phyloP scores from a whole-genome alignment of 1,140 invertebrate genomes.

The Drosophila sp. region DNA sequence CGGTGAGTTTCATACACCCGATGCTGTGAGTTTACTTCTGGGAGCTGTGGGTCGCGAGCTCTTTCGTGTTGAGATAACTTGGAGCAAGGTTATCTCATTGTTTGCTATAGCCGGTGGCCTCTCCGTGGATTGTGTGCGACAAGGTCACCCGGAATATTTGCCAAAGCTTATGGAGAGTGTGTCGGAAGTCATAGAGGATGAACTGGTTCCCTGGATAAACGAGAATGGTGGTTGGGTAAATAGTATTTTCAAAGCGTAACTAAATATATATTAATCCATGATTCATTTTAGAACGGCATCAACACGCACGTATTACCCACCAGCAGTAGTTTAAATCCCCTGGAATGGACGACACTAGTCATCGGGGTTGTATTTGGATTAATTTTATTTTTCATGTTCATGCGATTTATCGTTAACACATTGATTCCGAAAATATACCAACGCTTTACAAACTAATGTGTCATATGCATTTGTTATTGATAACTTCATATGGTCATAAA shows the following conservation, averaged over 20 bases:
- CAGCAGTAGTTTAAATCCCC: slow-evolving; percentile 69
- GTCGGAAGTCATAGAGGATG: slow-evolving; percentile 88
- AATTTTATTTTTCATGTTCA: slow-evolving; percentile 73
- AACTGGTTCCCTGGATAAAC: slow-evolving; percentile 89
- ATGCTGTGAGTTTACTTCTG: slow-evolving; percentile 85
- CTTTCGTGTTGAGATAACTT: slow-evolving; percentile 87
- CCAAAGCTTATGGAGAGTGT: slow-evolving; percentile 87
- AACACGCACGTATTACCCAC: slow-evolving; percentile 80
- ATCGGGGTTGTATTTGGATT: slow-evolving; percentile 77
- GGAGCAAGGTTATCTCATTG: slow-evolving; percentile 89
- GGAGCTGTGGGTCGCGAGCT: slow-evolving; percentile 87
- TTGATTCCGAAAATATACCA: slow-evolving; percentile 78
- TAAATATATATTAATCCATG: too few species aligned
- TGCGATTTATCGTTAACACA: slow-evolving; percentile 75
- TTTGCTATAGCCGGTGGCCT: slow-evolving; percentile 89
- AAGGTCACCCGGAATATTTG: slow-evolving; percentile 88
- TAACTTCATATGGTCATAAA: too few species aligned
- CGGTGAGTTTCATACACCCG: slow-evolving; percentile 85
- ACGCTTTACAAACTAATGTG: slow-evolving; percentile 64
- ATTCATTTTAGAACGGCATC: slow-evolving; percentile 65
- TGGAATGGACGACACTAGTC: slow-evolving; percentile 80
- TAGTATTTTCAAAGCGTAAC: neutral
- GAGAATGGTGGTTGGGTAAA: slow-evolving; percentile 90
- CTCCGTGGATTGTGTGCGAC: slow-evolving; percentile 89
- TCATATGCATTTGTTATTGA: too few species aligned